Evolutionary conservation across 2,888 invertebrate species (phyloP), one percentile per base, ranked within the genome.

Genomic region (Phlogophora meticulosa): DNA sequence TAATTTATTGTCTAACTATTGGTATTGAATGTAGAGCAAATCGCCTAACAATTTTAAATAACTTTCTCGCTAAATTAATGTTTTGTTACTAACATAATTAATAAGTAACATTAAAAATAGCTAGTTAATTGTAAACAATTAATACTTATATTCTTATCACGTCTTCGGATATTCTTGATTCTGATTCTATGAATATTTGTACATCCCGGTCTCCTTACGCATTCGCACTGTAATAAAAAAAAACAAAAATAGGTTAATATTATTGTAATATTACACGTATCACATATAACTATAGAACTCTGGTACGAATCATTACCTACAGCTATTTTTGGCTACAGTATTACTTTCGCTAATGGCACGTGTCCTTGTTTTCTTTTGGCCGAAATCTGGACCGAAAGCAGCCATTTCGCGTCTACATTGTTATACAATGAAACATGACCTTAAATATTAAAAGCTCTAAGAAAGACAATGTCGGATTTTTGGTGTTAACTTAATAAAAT

Each of bases 191-290:
- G 95, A 95, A 88, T 94, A 95, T 87, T 93, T 95, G 89, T 95
- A 95, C 86, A 95, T 91, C 48, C 95, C 95, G 51, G 94, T 95
- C 88, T 95, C 95, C 86, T 91, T 93, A 70, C 95, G 94, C 94
- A 95, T 95, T 83, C 94, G 88, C 95, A 95, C 95, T 95, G 94
- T 67, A n/a, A n/a, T n/a, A n/a, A 92, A 71, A 22, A 94, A 80
- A 82, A 84, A 87, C 86, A 83, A 72, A 66, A 61, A 64, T 55
- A 0, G n/a, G 20, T 75, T 65, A 61, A 32, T 58, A 56, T 64
- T 43, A n/a, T 28, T 28, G 2, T 32, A 40, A 32, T 28, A 38
- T 40, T 4, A 38, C n/a, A n/a, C n/a, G n/a, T 17, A n/a, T 5
- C 15, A 49, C 15, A 24, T 3, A 51, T 28, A 1, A 15, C 17